These are phyloP conservation scores for Alectoris magna DNA, from an alignment of 2,797 vertebrate species.

Conservation along the genomic window DNA sequence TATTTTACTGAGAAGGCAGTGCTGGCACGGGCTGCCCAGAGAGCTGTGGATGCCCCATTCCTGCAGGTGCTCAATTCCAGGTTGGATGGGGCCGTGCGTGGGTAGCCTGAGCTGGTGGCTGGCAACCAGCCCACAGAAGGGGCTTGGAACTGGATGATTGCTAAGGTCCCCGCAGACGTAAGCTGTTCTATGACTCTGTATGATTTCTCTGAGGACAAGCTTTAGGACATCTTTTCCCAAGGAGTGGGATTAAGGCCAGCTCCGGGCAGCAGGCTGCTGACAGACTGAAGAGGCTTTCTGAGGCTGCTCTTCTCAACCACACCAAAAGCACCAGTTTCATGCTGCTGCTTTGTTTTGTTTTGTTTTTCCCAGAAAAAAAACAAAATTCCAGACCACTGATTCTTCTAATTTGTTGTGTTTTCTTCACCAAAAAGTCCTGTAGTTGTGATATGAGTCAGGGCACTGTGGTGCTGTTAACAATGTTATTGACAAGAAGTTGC, in stretches of 20 bases:
- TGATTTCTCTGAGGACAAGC: not conserved
- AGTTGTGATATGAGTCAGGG: not conserved
- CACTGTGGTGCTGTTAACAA: not conserved
- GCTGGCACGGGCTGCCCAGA: no score
- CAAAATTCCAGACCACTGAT: not conserved
- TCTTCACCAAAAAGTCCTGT: not conserved
- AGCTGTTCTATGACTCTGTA: no score
- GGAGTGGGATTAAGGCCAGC: not conserved
- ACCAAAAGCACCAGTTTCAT: not conserved
- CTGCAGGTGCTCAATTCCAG: no score
- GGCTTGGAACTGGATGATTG: no score
- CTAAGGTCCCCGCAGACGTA: no score
- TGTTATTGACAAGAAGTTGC: slow-evolving; percentile 8
- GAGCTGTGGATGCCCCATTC: no score
- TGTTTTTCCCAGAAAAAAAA: not conserved
- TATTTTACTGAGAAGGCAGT: no score
- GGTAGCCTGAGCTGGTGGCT: no score
- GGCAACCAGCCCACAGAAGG: no score
- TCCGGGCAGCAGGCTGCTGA: not conserved
- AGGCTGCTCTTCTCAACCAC: not conserved
- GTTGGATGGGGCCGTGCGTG: no score
- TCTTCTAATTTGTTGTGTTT: slow-evolving; percentile 13
- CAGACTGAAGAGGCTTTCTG: not conserved
- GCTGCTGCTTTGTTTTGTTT: not conserved
- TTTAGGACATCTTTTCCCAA: not conserved